Evolutionary conservation across 2,113 vertebrate genomes (phyloP).

Genomic region (Entelurus aequoreus): DNA sequence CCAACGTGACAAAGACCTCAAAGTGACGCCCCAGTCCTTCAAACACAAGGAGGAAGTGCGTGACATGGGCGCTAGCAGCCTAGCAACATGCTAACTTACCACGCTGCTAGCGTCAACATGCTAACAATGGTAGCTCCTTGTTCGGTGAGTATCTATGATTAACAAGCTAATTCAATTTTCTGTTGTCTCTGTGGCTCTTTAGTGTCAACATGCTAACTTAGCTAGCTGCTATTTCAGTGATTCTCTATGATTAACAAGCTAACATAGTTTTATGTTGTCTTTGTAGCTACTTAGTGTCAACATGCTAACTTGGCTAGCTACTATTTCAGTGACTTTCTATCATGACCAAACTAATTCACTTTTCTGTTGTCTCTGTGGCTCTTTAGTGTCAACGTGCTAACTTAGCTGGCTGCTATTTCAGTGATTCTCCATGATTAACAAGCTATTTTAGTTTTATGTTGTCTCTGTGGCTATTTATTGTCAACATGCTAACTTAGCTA

Average conservation of each 20-base stretch:
- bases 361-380: too few relatives aligned
- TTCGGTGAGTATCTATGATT: not conserved
- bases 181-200: too few relatives aligned
- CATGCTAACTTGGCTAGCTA: too few relatives aligned
- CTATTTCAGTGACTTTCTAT: not conserved
- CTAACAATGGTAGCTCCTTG: too few relatives aligned
- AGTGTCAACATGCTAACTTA: not conserved
- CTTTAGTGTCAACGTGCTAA: too few relatives aligned
- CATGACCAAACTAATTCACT: not conserved
- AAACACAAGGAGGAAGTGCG: not conserved
- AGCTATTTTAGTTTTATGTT: not conserved
- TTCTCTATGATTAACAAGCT: not conserved
- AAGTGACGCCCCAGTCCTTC: slow-evolving; percentile 25
- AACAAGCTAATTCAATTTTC: not conserved
- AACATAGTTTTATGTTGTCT: not conserved
- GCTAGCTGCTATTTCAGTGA: not conserved
- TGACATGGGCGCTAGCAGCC: too few relatives aligned
- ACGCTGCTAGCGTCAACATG: too few relatives aligned
- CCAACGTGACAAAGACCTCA: slow-evolving; percentile 26
- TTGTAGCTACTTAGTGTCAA: too few relatives aligned
- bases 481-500: not conserved
- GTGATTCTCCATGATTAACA: not conserved
- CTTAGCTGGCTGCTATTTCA: too few relatives aligned
- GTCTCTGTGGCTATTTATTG: too few relatives aligned
- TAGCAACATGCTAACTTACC: too few relatives aligned